Evolutionary conservation across 2,888 invertebrate genomes (phyloP).

Genomic region (Dromius quadrimaculatus): DNA sequence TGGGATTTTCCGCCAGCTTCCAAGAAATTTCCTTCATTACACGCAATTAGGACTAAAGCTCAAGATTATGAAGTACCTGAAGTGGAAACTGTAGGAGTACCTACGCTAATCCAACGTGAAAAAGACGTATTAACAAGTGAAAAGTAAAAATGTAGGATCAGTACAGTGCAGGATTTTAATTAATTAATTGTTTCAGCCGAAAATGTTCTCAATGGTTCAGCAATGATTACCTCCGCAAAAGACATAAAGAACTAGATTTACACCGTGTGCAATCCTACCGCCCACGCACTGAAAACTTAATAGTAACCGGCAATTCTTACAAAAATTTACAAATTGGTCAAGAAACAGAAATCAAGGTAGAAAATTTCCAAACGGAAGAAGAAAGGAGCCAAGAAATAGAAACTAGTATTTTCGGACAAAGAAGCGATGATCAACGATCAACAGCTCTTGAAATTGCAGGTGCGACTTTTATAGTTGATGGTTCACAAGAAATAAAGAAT

Average conservation of each 20-base stretch:
- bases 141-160: slow-evolving; percentile 1
- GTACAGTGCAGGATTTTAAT: not conserved
- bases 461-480: slow-evolving; percentile 19
- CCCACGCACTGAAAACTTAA: slow-evolving; percentile 57
- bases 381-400: no score
- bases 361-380: no score
- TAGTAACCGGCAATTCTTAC: slow-evolving; percentile 58
- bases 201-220: slow-evolving; percentile 57
- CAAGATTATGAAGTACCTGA: slow-evolving; percentile 54
- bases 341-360: not conserved
- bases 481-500: slow-evolving; percentile 16
- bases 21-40: slow-evolving; percentile 56
- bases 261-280: no score
- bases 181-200: not conserved
- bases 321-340: not conserved
- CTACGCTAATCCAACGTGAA: slow-evolving; percentile 57
- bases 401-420: no score
- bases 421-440: no score
- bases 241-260: slow-evolving; percentile 55
- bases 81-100: slow-evolving; percentile 56
- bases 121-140: slow-evolving; percentile 53
- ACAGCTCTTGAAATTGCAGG: slow-evolving; percentile 55
- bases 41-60: slow-evolving; percentile 52
- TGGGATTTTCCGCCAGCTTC: slow-evolving; percentile 60
- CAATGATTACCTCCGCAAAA: slow-evolving; percentile 58